Percentiles rank a stretch among this genome's conserved stretches.
phyloP scores from a whole-genome alignment of 2,888 invertebrate species.

The Nemapogon koenigi region DNA sequence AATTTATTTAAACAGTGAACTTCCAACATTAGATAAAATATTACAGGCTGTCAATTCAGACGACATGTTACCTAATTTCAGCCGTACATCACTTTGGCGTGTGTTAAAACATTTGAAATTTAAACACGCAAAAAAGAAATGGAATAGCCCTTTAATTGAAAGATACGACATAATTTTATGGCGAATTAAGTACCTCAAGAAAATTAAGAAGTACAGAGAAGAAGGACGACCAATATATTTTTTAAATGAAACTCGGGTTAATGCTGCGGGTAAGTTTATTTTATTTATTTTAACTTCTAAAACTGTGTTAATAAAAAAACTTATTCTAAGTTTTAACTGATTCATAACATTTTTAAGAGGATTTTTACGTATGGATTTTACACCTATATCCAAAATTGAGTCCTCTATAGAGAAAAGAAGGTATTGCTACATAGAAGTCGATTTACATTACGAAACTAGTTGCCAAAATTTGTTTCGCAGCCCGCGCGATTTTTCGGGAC shows the following conservation, averaged over 20 bases:
- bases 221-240: slow-evolving; percentile 14
- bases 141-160: slow-evolving; percentile 8
- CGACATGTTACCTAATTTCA: not conserved
- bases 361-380: too few relatives aligned
- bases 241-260: slow-evolving; percentile 15
- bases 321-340: not conserved
- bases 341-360: not conserved
- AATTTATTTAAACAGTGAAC: slow-evolving; percentile 5
- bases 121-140: slow-evolving; percentile 11
- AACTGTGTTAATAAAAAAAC: too few relatives aligned
- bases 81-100: slow-evolving; percentile 4
- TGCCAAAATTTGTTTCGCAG: too few relatives aligned
- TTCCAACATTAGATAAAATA: not conserved
- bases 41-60: not conserved
- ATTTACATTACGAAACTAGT: too few relatives aligned
- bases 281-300: too few relatives aligned
- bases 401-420: too few relatives aligned
- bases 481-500: too few relatives aligned
- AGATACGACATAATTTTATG: slow-evolving; percentile 10
- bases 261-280: too few relatives aligned
- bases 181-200: slow-evolving; percentile 10
- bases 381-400: too few relatives aligned
- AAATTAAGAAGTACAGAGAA: slow-evolving; percentile 10
- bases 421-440: too few relatives aligned
- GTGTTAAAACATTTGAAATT: slow-evolving; percentile 14